Percentiles rank a stretch among this genome's conserved stretches.
Conservation (phyloP, 2,797 vertebrate genomes). For the Rhincodon typus region DNA sequence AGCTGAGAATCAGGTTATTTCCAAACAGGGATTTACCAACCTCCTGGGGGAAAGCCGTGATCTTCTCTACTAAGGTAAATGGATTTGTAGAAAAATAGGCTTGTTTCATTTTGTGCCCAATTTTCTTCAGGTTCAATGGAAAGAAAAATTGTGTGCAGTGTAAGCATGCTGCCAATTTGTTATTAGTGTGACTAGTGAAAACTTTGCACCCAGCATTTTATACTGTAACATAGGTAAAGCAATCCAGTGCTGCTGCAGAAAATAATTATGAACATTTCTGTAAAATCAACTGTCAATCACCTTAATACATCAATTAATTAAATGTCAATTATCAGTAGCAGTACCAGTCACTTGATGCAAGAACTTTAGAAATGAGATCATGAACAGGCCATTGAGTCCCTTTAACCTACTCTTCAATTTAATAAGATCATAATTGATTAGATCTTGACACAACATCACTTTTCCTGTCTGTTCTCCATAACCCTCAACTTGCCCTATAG, state of each 20-base stretch:
- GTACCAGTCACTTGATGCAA: neutral
- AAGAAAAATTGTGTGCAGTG: neutral
- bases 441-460: too few relatives aligned
- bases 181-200: neutral
- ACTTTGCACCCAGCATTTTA: neutral
- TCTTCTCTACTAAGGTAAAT: neutral
- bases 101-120: neutral
- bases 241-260: too few relatives aligned
- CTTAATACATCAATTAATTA: too few relatives aligned
- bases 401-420: too few relatives aligned
- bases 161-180: neutral
- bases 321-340: too few relatives aligned
- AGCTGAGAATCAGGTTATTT: neutral
- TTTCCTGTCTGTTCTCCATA: too few relatives aligned
- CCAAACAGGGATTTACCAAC: neutral
- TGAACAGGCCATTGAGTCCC: too few relatives aligned
- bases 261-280: neutral
- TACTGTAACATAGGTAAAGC: neutral
- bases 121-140: neutral
- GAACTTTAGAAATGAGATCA: too few relatives aligned
- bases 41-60: neutral
- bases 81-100: neutral
- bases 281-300: neutral
- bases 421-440: too few relatives aligned
- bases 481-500: too few relatives aligned